Evolutionary conservation across 1,140 invertebrate genomes (phyloP).

Genomic region (Pentalonia nigronervosa): DNA sequence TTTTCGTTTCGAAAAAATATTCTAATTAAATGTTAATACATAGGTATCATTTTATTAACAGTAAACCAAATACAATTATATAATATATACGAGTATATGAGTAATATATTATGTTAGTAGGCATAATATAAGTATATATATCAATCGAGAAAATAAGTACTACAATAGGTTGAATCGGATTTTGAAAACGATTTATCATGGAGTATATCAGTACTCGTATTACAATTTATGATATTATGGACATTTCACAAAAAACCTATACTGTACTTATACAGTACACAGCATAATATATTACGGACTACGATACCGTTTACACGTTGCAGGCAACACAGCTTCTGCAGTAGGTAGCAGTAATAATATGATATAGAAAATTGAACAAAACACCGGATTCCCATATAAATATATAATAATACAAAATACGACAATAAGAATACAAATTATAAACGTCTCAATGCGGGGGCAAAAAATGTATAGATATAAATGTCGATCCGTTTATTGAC

Average conservation of each 20-base stretch:
- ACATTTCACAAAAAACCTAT: neutral
- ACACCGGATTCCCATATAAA: neutral
- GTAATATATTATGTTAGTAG: neutral
- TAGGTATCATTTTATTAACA: no score
- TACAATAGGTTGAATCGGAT: neutral
- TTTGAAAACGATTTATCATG: neutral
- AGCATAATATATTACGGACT: no score
- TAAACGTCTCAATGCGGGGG: neutral
- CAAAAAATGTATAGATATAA: neutral
- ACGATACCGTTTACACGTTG: neutral
- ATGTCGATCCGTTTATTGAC: neutral
- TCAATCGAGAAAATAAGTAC: neutral
- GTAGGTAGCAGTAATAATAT: neutral
- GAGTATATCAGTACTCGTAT: no score
- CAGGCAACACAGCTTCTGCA: neutral
- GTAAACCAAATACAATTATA: neutral
- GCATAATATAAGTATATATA: neutral
- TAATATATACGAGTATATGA: neutral
- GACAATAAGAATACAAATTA: conserved; percentile 18
- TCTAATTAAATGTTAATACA: neutral
- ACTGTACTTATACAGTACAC: no score
- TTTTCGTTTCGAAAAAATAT: neutral
- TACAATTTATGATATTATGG: no score
- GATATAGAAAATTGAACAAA: neutral
- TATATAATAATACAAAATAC: neutral